These are phyloP conservation scores for Microhierax caerulescens DNA, from an alignment of 2,797 vertebrate species.

Conservation along the genomic window DNA sequence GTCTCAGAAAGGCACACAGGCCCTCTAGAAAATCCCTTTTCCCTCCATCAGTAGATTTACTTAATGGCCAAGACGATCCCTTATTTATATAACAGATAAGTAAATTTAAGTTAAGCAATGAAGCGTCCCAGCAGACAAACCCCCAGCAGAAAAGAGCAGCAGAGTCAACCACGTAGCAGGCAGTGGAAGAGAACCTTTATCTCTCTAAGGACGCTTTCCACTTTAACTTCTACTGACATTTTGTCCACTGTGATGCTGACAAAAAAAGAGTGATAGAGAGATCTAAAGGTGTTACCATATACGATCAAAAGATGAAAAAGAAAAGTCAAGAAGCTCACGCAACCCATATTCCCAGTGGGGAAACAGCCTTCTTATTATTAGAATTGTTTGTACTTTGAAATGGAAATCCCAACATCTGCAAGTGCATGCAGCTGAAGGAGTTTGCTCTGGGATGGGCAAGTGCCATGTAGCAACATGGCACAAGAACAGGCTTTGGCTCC, in stretches of 20 bases:
- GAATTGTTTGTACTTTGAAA: constrained; percentile 63
- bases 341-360: constrained; percentile 11
- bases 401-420: constrained; percentile 56
- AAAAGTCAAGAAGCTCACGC: constrained; percentile 49
- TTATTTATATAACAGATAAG: constrained; percentile 50
- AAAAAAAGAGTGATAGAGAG: neutral
- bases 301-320: constrained; percentile 21
- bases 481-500: constrained; percentile 13
- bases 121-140: neutral
- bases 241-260: constrained; percentile 37
- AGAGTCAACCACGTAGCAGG: neutral
- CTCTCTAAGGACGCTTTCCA: constrained; percentile 28
- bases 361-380: constrained; percentile 55
- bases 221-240: constrained; percentile 53
- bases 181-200: constrained; percentile 8
- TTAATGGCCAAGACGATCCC: neutral
- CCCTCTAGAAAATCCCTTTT: constrained; percentile 10
- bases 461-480: neutral
- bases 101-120: constrained; percentile 39
- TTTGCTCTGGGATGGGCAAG: constrained; percentile 27
- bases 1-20: neutral
- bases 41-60: constrained; percentile 1
- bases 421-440: neutral
- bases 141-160: constrained; percentile 17
- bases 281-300: constrained; percentile 39